These are phyloP conservation scores for Ciona savignyi DNA, from an alignment of 23 tunicate genomes.

Conservation along the genomic window DNA sequence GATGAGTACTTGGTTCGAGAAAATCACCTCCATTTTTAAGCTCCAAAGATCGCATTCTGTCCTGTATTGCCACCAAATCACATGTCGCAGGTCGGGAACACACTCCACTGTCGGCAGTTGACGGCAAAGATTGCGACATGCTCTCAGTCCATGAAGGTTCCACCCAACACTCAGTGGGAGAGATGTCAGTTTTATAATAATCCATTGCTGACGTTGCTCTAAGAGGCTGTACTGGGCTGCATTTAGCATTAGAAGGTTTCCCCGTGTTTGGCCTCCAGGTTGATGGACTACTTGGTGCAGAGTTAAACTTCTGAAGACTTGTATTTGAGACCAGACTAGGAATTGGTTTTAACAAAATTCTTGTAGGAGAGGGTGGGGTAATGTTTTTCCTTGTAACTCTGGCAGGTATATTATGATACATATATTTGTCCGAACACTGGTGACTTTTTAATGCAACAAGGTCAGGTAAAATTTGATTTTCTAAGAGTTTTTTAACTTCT, in stretches of 20 bases:
- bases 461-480: background rate
- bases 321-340: background rate
- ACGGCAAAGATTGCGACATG: slow-evolving; percentile 23
- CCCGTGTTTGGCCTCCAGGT: background rate
- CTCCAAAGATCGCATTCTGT: slow-evolving; percentile 8
- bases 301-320: background rate
- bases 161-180: slow-evolving; percentile 37
- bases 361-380: slow-evolving; percentile 55
- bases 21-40: background rate
- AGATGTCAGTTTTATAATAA: background rate
- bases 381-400: background rate
- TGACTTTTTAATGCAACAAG: background rate
- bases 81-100: slow-evolving; percentile 59
- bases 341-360: slow-evolving; percentile 29
- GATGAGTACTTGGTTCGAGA: background rate
- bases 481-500: slow-evolving; percentile 46
- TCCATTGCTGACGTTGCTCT: background rate
- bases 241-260: slow-evolving; percentile 3
- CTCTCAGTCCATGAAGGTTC: slow-evolving; percentile 57
- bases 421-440: background rate
- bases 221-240: background rate
- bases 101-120: slow-evolving; percentile 73
- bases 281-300: background rate
- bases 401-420: background rate
- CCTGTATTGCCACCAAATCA: slow-evolving; percentile 25